Evolutionary conservation across 2,888 invertebrate species (phyloP), one percentile per base, ranked within the genome.

Genomic region (Thelaira solivaga): DNA sequence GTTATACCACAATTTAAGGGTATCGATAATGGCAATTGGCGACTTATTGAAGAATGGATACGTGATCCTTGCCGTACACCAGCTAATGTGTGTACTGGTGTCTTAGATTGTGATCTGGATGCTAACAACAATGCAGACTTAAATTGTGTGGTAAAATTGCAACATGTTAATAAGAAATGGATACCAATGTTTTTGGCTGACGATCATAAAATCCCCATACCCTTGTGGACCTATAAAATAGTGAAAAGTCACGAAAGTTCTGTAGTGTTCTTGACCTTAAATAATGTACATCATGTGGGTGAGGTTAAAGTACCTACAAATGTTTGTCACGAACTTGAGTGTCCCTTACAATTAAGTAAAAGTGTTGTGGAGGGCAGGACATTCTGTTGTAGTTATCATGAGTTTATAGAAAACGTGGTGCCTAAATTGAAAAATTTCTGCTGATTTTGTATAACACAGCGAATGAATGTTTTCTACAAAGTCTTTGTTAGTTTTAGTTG

Each of bases 1-100:
- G 88, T 85, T 0, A 89, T 89, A 0, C 91, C 91, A 0, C 90
- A 91, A 77, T 91, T 90, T 90, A 88, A 89, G 79, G 87, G 86
- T 0, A 90, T 92, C 80, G 92, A 92, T 81, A 89, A 85, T 0
- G 89, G 89, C 4, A 91, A 92, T 82, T 92, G 92, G 92, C 85
- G 88, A 43, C 73, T 80, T 0, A 83, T 90, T 26, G 91, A 92
- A 84, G 69, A 67, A 0, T 85, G 86, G 75, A 85, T 90, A 1
- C 85, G 91, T 69, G 80, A 83, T 7, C 89, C 88, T 24, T 13
- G 26, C 8, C 72, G 45, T 16, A 55, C 72, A 10, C 72, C 72
- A 0, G 53, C 90, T 89, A 10, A n/a, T 31, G 16, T 74, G 7
- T 69, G 68, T 20, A 78, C 68, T 4, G 78, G 78, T 1, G 68